Evolutionary conservation across 2,888 invertebrate genomes (phyloP).

Genomic region (Apotomis betuletana): DNA sequence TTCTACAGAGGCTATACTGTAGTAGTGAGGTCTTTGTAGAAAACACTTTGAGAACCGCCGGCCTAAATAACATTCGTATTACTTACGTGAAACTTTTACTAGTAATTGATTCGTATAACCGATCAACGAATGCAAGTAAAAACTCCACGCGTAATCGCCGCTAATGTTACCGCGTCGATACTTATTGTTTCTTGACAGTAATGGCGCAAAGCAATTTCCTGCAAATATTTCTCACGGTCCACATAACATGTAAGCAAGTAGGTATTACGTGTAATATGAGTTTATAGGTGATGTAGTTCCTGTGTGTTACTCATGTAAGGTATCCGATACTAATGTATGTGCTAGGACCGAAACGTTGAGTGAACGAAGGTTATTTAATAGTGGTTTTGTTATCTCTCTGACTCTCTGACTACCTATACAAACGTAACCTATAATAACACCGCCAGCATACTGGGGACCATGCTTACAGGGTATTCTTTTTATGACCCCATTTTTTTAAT

Average conservation of each 20-base stretch:
- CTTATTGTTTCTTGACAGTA: slow-evolving; percentile 70
- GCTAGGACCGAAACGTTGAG: neutral
- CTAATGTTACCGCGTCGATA: slow-evolving; percentile 57
- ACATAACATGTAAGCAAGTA: slow-evolving; percentile 48
- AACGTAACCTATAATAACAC: too few species aligned
- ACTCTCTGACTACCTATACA: too few species aligned
- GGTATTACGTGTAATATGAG: slow-evolving; percentile 37
- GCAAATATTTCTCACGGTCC: slow-evolving; percentile 76
- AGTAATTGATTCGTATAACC: slow-evolving; percentile 59
- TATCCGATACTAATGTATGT: neutral
- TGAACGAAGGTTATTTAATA: neutral
- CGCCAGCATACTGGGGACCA: too few species aligned
- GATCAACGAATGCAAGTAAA: slow-evolving; percentile 59
- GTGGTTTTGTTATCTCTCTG: neutral
- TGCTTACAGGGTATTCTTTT: too few species aligned
- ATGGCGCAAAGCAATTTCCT: slow-evolving; percentile 72
- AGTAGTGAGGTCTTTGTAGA: too few species aligned
- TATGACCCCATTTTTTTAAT: too few species aligned
- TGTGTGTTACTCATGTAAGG: slow-evolving; percentile 14
- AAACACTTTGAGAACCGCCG: slow-evolving; percentile 42
- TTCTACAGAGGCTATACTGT: too few species aligned
- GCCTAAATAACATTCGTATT: slow-evolving; percentile 64
- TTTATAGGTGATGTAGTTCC: slow-evolving; percentile 27
- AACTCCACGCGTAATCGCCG: slow-evolving; percentile 44
- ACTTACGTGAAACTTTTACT: slow-evolving; percentile 66